Base-by-base conservation (phyloP, 2,113 vertebrate genomes). In the Brachyhypopomus occidentalis region DNA sequence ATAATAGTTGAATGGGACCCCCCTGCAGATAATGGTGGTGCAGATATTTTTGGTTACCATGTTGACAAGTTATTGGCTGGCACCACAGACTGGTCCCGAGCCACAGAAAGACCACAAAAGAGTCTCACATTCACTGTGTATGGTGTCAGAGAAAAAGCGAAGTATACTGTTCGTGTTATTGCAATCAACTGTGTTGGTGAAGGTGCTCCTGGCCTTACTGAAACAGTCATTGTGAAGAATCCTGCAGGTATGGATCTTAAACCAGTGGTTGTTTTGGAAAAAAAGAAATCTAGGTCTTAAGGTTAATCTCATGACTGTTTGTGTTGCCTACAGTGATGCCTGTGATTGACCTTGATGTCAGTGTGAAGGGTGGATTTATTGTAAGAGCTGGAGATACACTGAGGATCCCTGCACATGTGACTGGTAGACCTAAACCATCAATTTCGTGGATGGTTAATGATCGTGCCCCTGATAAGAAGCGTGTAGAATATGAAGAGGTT, bases 1-100 rank as follows among this genome's bases (percentile, higher is more conserved):
- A 98, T 99, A 23, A 96, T 96, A 0, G 89, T 99, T 34, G 96
- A 95, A 85, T 99, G 98, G 98, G 92, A 97, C 2, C 94, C 96
- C 78, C 98, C 98, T 56, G 87, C 71, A 0, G 96, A 97, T 81
- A 96, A 96, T 62, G 97, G 98, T 58, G 98, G 98, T 71, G 96
- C 95, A 73, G 97, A 98, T 20, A 95, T 99, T 85, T 88, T 92
- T 64, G 98, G 98, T 80, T 99, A 99, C 88, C 96, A 96, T 1
- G 96, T 99, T n/a, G 97, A 99, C 85, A 99, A 99, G 89, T 91
- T 95, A 41, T 85, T 98, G 79, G 88, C 94, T 82, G 95, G 96
- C 62, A 89, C 92, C 56, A 97, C 96, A 2, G 98, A 99, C 86
- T 99, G 98, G 98, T 98, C 97, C 73, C 95, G 97, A 83, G 94